Evolutionary conservation across 2,888 invertebrate species (phyloP).

Genomic region (Tetranychus piercei): DNA sequence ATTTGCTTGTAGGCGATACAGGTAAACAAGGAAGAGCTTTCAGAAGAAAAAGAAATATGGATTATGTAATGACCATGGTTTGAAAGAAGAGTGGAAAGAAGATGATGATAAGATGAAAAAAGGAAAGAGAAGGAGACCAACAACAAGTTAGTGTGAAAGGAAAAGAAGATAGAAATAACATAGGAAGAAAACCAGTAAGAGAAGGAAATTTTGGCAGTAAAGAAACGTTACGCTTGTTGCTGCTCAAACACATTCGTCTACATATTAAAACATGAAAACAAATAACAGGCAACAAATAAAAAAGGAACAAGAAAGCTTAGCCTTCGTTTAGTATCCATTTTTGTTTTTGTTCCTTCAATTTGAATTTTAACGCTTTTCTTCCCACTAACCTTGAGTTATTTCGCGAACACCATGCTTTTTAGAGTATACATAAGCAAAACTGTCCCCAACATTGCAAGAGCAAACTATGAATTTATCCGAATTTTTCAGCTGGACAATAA

Average conservation of each 20-base stretch:
- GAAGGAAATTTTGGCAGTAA: not conserved
- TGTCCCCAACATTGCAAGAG: slow-evolving; percentile 72
- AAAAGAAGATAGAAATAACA: not conserved
- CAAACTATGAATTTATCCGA: slow-evolving; percentile 46
- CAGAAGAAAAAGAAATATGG: not conserved
- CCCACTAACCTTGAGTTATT: slow-evolving; percentile 45
- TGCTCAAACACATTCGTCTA: not conserved
- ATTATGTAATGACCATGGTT: not conserved
- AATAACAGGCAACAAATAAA: not conserved
- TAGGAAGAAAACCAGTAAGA: not conserved
- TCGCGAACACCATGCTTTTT: slow-evolving; percentile 60
- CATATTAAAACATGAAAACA: not conserved
- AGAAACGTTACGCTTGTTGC: not conserved
- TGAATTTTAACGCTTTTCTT: not conserved
- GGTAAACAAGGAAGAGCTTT: not conserved
- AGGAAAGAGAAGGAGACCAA: not conserved
- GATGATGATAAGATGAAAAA: not conserved
- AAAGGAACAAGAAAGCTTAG: not conserved
- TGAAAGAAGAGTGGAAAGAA: not conserved
- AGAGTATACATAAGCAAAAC: slow-evolving; percentile 64
- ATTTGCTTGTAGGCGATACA: not conserved
- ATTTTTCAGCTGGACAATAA: slow-evolving; percentile 33
- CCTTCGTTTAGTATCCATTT: not conserved
- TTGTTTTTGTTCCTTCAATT: not conserved
- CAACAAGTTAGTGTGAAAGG: not conserved